Evolutionary conservation across 2,113 vertebrate species (phyloP).

Genomic region (Chlorodrepanis virens): DNA sequence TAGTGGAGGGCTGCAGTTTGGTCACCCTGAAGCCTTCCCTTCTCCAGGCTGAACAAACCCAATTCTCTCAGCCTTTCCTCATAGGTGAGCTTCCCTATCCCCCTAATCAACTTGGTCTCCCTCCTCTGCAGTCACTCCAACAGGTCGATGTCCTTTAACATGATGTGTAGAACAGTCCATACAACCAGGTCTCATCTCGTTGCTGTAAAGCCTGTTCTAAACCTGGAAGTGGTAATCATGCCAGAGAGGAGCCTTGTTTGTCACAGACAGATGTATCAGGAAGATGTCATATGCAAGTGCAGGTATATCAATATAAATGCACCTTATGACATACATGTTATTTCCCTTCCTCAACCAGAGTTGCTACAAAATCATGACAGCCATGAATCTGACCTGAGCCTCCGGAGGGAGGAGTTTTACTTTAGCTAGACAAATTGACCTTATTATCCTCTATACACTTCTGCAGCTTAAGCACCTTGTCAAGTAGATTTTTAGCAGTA

Average conservation of each 20-base stretch:
- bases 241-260: neutral
- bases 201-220: neutral
- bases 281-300: neutral
- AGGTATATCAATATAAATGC: neutral
- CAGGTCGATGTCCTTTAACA: fast-evolving
- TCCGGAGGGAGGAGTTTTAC: neutral
- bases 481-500: neutral
- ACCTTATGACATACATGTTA: neutral
- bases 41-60: neutral
- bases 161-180: neutral
- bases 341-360: neutral
- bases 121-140: neutral
- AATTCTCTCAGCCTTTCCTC: neutral
- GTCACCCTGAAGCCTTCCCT: neutral
- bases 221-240: neutral
- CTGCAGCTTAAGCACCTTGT: neutral
- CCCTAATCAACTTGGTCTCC: neutral
- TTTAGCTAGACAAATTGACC: neutral
- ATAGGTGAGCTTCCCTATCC: neutral
- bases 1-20: neutral
- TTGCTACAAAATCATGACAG: neutral
- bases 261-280: neutral
- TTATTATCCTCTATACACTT: neutral
- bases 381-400: neutral
- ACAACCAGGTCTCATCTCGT: neutral